These are phyloP conservation scores for Battus philenor DNA, from an alignment of 1,140 invertebrate genomes.

Conservation along the genomic window DNA sequence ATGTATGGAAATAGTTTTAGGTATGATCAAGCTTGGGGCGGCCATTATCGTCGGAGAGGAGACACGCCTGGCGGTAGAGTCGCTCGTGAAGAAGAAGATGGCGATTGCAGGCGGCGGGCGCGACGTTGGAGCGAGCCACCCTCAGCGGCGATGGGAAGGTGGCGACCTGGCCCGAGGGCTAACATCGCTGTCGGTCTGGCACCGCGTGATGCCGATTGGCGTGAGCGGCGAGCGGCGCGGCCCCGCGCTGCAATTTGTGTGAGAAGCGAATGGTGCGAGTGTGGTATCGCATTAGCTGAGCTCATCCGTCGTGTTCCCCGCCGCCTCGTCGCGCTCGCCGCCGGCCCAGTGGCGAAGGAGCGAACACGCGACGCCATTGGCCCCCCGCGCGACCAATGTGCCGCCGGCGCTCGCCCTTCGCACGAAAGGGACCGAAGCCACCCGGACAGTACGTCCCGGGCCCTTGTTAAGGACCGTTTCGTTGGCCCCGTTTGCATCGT, in stretches of 20 bases:
- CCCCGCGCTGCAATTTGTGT: constrained; percentile 49
- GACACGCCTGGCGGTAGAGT: no score
- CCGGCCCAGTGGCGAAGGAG: constrained; percentile 43
- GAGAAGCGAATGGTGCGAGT: constrained; percentile 50
- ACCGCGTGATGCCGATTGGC: constrained; percentile 45
- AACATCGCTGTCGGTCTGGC: no score
- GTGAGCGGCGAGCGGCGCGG: constrained; percentile 50
- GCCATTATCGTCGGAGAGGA: no score
- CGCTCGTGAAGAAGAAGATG: no score
- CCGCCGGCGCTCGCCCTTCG: constrained; percentile 39
- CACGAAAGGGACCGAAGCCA: constrained; percentile 50
- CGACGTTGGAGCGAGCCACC: no score
- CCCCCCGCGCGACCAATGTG: constrained; percentile 41
- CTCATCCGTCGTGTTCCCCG: constrained; percentile 57
- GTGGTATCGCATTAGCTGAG: constrained; percentile 41
- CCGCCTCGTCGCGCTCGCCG: constrained; percentile 47
- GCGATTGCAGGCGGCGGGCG: no score
- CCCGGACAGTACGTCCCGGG: constrained; percentile 54
- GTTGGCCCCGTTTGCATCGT: constrained; percentile 39
- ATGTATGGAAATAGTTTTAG: no score
- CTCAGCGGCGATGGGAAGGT: no score
- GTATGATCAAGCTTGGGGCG: no score
- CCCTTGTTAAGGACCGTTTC: constrained; percentile 56
- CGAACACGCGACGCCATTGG: constrained; percentile 41
- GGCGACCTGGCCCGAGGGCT: no score